Evolutionary conservation across 2,797 vertebrate genomes (phyloP).

Genomic region (Oreonectes daqikongensis): DNA sequence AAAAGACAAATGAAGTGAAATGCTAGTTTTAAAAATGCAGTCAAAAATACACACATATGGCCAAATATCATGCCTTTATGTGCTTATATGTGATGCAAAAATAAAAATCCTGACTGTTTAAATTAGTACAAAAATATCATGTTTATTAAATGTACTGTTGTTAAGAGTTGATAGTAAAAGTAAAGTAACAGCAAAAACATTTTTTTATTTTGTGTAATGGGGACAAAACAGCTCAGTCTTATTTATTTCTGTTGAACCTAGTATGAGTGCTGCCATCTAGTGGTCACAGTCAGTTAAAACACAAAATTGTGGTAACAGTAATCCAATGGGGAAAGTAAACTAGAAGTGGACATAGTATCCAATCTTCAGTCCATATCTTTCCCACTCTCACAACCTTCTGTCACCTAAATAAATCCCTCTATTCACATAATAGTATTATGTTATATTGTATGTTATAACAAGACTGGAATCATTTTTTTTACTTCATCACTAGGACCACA

Average conservation of each 20-base stretch:
- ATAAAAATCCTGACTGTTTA: no score
- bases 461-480: no score
- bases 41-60: neutral
- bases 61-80: neutral
- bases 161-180: neutral
- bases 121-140: neutral
- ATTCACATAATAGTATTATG: no score
- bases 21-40: neutral
- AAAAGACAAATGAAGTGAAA: neutral
- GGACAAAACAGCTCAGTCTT: neutral
- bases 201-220: neutral
- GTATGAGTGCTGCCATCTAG: slow-evolving; percentile 21
- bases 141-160: neutral
- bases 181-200: neutral
- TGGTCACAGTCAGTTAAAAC: neutral
- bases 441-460: no score
- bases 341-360: slow-evolving; percentile 55
- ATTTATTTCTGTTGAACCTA: neutral
- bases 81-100: neutral
- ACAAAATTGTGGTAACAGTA: slow-evolving; percentile 66
- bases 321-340: slow-evolving; percentile 70
- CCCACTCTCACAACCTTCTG: slow-evolving; percentile 26
- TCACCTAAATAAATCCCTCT: slow-evolving; percentile 8
- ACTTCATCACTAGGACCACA: no score
- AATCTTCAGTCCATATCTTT: slow-evolving; percentile 31